Conservation (phyloP, 2,797 vertebrate species). For the Microhierax caerulescens region DNA sequence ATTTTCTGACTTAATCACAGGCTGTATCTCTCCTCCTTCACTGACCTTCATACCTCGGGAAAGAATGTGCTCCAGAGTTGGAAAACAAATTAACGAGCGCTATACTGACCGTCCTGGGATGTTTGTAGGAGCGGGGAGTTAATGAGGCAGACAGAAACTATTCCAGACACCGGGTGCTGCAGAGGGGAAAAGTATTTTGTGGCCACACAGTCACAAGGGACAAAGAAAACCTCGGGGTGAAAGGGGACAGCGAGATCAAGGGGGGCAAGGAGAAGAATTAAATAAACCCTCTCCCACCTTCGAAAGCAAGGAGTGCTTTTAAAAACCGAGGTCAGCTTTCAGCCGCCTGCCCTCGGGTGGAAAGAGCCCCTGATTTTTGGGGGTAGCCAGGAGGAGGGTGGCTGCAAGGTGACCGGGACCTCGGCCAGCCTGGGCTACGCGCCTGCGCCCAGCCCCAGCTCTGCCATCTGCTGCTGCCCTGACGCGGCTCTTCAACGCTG, state of each 20-base stretch:
- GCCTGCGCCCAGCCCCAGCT: background rate
- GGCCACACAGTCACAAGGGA: background rate
- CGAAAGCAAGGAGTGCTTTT: background rate
- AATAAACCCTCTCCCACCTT: background rate
- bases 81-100: background rate
- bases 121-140: background rate
- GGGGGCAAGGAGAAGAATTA: background rate
- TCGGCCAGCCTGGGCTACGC: background rate
- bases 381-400: background rate
- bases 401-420: background rate
- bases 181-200: background rate
- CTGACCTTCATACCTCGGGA: constrained; percentile 35
- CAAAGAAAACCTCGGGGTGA: background rate
- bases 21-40: background rate
- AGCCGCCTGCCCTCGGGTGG: background rate
- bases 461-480: constrained; percentile 20
- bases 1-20: background rate
- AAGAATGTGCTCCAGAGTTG: background rate
- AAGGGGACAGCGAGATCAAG: background rate
- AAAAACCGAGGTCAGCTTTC: background rate
- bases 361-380: background rate
- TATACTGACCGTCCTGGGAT: background rate
- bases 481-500: background rate
- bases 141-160: constrained; percentile 19
- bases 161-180: background rate